Evolutionary conservation across 2,113 vertebrate species (phyloP), one percentile per base, ranked within the genome.

Genomic region (Morphnarchus princeps): DNA sequence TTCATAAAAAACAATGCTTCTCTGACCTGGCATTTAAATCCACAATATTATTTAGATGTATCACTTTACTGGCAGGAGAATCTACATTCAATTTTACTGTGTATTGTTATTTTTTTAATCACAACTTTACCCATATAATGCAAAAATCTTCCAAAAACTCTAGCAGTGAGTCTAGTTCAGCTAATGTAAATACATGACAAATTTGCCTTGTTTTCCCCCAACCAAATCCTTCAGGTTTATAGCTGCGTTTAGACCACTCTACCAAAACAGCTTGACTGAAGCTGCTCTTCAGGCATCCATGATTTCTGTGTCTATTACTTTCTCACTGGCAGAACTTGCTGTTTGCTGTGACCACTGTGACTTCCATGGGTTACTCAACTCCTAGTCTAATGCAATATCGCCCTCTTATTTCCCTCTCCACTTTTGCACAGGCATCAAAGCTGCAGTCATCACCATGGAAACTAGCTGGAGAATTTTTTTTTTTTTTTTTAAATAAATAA

Each of bases 381-480:
- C 65, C 77, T 58, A 85, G 49, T 79, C 89, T 70, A 94, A 98
- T 82, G 63, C 88, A 97, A 83, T 50, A 91, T 95, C 97, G 97
- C 97, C 98, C 98, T 97, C 97, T 95, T 87, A 95, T 71, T 85
- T 90, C 71, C 57, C 82, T 82, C 86, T 67, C 72, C 71, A 54
- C 94, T 96, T 95, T 17, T 49, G 85, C 87, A 90, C 82, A 87
- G 96, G 94, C 90, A 96, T 94, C 95, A 98, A 97, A 98, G 93
- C 97, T 96, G 97, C 97, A 98, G 93, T 72, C 94, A 98, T 99
- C 98, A 96, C 99, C 98, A 99, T 99, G 98, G 99, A 98, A 99
- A 99, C 99, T 96, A 98, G 98, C 94, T 95, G 71, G 73, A 97
- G 97, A 98, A 97, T 28, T 28, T 26, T 50, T 50, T 42, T 49